A percentile compares a stretch with the other conserved stretches of the same genome.
Evolutionary conservation across 2,113 vertebrate genomes (phyloP).

Genomic region (Callipepla californica): DNA sequence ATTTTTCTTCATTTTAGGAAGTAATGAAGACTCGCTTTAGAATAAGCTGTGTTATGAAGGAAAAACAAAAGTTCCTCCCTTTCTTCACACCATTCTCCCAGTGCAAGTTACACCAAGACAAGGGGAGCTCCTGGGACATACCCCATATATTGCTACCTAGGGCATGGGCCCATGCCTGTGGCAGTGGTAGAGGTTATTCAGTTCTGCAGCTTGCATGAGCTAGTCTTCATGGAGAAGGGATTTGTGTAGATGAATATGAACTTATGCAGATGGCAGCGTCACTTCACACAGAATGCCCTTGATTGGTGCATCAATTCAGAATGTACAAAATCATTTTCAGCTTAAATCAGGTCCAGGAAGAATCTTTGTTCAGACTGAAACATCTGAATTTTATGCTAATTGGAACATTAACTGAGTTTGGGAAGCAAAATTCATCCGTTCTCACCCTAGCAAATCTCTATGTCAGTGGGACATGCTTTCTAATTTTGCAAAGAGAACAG

Average conservation of each 20-base stretch:
- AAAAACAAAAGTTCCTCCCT: background rate
- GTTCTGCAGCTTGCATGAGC: background rate
- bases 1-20: background rate
- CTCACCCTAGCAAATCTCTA: background rate
- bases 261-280: fast-evolving
- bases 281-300: background rate
- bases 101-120: background rate
- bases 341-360: background rate
- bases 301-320: background rate
- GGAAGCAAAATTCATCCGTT: background rate
- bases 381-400: background rate
- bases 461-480: background rate
- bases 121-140: background rate
- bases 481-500: background rate
- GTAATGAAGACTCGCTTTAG: background rate
- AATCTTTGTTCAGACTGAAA: background rate
- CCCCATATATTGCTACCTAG: background rate
- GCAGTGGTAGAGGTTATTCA: background rate
- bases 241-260: background rate
- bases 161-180: too few species aligned
- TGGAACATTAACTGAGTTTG: background rate
- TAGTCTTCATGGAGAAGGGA: fast-evolving
- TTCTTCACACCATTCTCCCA: background rate
- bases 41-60: background rate
- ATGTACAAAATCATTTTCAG: background rate